These are phyloP conservation scores for Subanguina moxae DNA, from an alignment of 1,140 invertebrate species.

Conservation along the genomic window DNA sequence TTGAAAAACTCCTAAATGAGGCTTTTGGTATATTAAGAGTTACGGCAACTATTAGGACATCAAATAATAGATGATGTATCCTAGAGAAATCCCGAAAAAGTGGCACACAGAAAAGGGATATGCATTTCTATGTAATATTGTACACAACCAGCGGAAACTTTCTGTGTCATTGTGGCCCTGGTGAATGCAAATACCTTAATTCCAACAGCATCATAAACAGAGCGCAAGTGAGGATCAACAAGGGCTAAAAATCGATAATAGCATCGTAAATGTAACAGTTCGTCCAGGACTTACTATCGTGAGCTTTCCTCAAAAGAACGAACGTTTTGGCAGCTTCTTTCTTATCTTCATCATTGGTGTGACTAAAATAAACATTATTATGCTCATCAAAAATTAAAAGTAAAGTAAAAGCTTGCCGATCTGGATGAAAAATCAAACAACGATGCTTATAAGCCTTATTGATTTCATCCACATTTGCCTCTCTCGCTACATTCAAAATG, in stretches of 20 bases:
- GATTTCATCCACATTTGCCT: constrained; percentile 53
- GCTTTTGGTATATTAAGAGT: no score
- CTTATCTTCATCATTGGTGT: constrained; percentile 50
- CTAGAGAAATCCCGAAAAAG: no score
- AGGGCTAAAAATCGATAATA: constrained; percentile 40
- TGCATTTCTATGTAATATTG: no score
- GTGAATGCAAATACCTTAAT: constrained; percentile 23
- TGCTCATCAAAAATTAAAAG: not conserved
- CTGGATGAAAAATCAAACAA: constrained; percentile 56
- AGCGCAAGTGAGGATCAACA: constrained; percentile 48
- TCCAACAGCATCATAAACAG: constrained; percentile 56
- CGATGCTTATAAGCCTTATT: constrained; percentile 51
- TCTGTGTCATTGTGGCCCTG: no score
- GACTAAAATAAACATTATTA: constrained; percentile 7
- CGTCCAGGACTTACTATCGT: constrained; percentile 41
- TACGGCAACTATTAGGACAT: no score
- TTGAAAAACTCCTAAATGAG: no score
- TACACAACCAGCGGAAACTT: no score
- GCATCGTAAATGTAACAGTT: not conserved
- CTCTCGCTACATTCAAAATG: constrained; percentile 49
- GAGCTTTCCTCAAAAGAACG: constrained; percentile 49
- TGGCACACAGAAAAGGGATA: no score
- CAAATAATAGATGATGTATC: no score
- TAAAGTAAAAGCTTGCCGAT: constrained; percentile 13
- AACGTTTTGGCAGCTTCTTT: constrained; percentile 51